Evolutionary conservation across 64 coral and sea anemone species (phyloP).

Genomic region (Orbicella faveolata): DNA sequence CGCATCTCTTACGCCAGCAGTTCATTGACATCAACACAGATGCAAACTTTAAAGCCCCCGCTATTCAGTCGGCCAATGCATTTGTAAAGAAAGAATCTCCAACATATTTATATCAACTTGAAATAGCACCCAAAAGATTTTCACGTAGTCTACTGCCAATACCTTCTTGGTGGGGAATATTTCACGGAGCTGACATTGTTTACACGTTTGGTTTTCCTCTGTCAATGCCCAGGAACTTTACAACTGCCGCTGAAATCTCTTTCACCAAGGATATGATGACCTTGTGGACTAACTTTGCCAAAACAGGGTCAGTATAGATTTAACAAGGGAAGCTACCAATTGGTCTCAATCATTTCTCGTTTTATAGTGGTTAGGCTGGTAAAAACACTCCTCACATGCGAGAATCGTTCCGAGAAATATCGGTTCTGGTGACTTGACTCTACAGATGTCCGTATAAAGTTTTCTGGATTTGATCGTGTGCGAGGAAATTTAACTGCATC

Average conservation of each 20-base stretch:
- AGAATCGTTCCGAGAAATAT: too few relatives aligned
- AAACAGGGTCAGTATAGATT: constrained; percentile 42
- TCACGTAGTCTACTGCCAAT: background rate
- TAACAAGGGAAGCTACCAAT: too few relatives aligned
- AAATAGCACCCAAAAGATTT: background rate
- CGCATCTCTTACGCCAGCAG: constrained; percentile 43
- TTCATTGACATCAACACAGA: constrained; percentile 65
- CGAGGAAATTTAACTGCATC: too few relatives aligned
- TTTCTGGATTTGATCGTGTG: too few relatives aligned
- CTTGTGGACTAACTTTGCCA: constrained; percentile 43
- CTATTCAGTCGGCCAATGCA: constrained; percentile 58
- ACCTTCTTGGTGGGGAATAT: constrained; percentile 10
- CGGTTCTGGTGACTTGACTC: too few relatives aligned
- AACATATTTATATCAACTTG: constrained; percentile 52
- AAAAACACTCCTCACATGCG: too few relatives aligned
- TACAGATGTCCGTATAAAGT: too few relatives aligned
- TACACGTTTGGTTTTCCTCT: constrained; percentile 24
- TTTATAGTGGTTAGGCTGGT: too few relatives aligned
- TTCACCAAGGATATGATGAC: constrained; percentile 6
- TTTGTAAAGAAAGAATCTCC: constrained; percentile 49
- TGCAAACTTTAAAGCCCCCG: constrained; percentile 63
- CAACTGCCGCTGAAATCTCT: background rate
- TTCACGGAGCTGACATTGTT: constrained; percentile 26
- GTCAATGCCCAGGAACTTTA: background rate
- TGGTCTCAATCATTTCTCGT: too few relatives aligned